Base-by-base conservation (phyloP, 2,113 vertebrate species). In the Anser cygnoides region DNA sequence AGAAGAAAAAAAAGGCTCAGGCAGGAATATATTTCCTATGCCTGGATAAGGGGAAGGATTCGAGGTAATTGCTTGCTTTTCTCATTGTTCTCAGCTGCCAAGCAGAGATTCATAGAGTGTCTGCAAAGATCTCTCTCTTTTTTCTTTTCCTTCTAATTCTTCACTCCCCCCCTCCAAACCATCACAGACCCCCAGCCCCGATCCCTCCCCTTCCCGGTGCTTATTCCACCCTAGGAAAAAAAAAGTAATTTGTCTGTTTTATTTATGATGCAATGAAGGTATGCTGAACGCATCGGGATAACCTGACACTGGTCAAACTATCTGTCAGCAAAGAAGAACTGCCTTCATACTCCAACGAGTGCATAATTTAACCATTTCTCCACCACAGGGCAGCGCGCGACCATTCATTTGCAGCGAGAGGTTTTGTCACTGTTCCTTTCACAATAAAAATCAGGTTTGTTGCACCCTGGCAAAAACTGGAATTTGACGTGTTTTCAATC, bases 231-330 rank as follows among this genome's bases (percentile, higher is more conserved):
- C 95, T 59, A 96, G 97, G 92, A 96, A 85, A 94, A 97, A 95
- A 98, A 97, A 98, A 97, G 99, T 98, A 93, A 99, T 99, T 99
- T 99, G 98, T 99, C 99, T 99, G 99, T 97, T 99, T 99, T 99
- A 99, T 99, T 99, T 99, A 99, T 99, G 99, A 99, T 98, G 98
- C 98, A 98, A 98, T 98, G 98, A 99, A 99, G 99, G 99, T 99
- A 99, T 99, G 98, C 98, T 98, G 99, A 99, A 98, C 93, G 97
- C 98, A 98, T 99, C 98, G 98, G 98, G 99, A 98, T 97, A 98
- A 98, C 98, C 98, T 99, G 98, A 98, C 98, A 98, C 98, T 99
- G 99, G 99, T 99, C 99, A 99, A 98, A 98, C 97, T 97, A 96
- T 97, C 98, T 99, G 99, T 99, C 99, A 99, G 98, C 97, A 93